Percentiles rank a stretch among this genome's conserved stretches.
These are phyloP conservation scores for Idaea aversata DNA, from an alignment of 2,888 invertebrate genomes.

Conservation along the genomic window DNA sequence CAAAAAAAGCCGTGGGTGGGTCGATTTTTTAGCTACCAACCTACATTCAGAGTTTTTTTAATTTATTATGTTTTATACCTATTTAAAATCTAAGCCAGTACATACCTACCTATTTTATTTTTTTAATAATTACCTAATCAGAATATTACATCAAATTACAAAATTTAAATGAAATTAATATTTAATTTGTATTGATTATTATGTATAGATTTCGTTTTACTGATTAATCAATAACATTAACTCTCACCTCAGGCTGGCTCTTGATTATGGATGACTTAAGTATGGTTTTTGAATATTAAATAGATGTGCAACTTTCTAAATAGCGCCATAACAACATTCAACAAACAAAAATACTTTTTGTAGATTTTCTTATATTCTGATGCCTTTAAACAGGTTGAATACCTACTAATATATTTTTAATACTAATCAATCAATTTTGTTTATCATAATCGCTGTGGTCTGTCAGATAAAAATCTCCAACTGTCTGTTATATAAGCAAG, in stretches of 20 bases:
- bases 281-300: neutral
- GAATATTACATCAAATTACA: no score
- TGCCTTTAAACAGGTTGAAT: neutral
- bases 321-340: neutral
- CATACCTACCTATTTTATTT: no score
- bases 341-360: neutral
- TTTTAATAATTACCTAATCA: no score
- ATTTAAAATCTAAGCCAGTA: no score
- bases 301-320: neutral
- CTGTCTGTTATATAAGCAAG: neutral
- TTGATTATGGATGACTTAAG: neutral
- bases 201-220: neutral
- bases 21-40: no score
- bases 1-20: no score
- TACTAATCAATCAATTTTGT: neutral
- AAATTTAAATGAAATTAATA: no score
- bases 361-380: neutral
- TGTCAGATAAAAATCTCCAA: neutral
- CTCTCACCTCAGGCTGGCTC: neutral
- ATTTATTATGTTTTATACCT: no score
- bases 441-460: neutral
- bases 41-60: no score
- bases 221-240: neutral
- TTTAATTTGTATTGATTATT: neutral
- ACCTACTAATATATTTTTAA: neutral